A percentile compares a stretch with the other conserved stretches of the same genome.
These are phyloP conservation scores for Myotis lucifugus DNA, from an alignment of 2,113 vertebrate genomes.

Conservation along the genomic window DNA sequence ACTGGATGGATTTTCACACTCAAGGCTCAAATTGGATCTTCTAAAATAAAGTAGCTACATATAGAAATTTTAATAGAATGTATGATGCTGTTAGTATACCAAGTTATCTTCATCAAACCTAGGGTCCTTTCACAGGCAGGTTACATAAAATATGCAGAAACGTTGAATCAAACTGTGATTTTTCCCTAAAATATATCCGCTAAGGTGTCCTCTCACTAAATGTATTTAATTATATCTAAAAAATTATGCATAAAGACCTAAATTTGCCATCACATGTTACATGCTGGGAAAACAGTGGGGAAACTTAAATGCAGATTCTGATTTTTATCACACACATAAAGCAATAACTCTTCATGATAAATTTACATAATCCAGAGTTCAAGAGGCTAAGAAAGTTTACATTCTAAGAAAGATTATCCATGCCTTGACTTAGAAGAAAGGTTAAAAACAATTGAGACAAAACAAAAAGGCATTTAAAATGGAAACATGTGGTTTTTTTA, in stretches of 20 bases:
- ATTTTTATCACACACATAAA: not conserved
- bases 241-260: not conserved
- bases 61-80: not conserved
- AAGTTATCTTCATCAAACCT: not conserved
- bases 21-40: not conserved
- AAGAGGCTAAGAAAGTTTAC: not conserved
- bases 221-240: not conserved
- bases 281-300: not conserved
- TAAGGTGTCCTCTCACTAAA: not conserved
- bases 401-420: not conserved
- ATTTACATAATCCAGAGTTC: not conserved
- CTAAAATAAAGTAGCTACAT: slow-evolving; percentile 5
- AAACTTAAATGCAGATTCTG: not conserved
- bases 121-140: not conserved
- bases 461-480: not conserved
- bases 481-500: not conserved
- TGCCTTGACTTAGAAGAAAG: not conserved
- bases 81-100: not conserved
- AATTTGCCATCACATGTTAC: not conserved
- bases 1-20: not conserved
- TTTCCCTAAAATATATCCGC: not conserved
- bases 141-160: not conserved
- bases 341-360: not conserved
- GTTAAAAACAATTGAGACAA: not conserved
- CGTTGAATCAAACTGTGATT: not conserved